Conservation (phyloP, 2,888 invertebrate genomes). For the Drosophila paramelanica region DNA sequence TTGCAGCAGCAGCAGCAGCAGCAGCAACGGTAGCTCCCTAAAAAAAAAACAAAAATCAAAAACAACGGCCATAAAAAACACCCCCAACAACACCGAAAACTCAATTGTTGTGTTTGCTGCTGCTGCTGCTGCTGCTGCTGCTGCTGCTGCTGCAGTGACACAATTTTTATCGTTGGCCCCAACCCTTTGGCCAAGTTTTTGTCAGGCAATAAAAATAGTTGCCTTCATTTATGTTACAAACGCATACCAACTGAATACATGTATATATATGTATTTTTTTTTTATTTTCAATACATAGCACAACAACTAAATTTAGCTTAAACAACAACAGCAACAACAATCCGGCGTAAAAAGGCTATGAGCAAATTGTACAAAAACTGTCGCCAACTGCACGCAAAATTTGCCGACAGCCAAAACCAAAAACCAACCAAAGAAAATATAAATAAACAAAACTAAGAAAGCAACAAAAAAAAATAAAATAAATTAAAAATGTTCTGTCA, state of each 20-base stretch:
- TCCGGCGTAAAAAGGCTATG: conserved; percentile 46
- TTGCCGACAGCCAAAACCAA: conserved; percentile 14
- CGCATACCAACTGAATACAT: conserved; percentile 17
- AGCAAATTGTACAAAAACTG: conserved; percentile 64
- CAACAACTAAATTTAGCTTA: conserved; percentile 67
- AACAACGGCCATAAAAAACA: conserved; percentile 19
- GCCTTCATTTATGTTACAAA: conserved; percentile 29
- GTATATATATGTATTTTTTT: conserved; percentile 21
- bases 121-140: conserved; percentile 30
- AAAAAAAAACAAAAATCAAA: conserved; percentile 4
- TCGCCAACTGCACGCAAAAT: conserved; percentile 71
- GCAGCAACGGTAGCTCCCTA: conserved; percentile 1
- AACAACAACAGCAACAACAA: conserved; percentile 15
- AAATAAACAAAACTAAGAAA: not conserved
- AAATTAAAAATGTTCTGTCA: conserved; percentile 28
- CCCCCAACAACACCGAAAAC: conserved; percentile 14
- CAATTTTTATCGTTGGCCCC: conserved; percentile 29
- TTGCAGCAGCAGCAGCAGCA: conserved; percentile 25
- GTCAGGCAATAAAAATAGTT: conserved; percentile 10
- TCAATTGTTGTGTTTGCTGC: conserved; percentile 3
- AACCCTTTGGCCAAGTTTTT: not conserved
- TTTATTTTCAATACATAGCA: conserved; percentile 41
- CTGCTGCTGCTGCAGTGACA: conserved; percentile 40
- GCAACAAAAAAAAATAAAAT: conserved; percentile 4
- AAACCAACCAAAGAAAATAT: not conserved